Percentiles rank a stretch among this genome's conserved stretches.
Evolutionary conservation across 2,888 invertebrate species (phyloP).

Genomic region (Lithophane leautieri): DNA sequence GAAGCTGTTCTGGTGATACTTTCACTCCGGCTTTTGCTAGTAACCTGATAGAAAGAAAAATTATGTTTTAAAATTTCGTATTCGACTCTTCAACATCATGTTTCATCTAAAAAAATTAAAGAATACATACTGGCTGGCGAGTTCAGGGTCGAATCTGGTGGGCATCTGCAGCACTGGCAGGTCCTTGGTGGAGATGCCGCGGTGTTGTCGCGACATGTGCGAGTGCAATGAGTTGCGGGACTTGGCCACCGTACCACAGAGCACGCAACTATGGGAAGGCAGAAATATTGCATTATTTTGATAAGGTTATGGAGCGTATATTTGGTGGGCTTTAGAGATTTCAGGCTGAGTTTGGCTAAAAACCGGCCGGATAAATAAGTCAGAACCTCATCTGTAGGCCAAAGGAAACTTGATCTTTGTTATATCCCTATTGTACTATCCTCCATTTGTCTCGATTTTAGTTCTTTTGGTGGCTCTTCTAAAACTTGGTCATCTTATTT

Average conservation of each 20-base stretch:
- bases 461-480: not conserved
- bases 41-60: slow-evolving; percentile 87
- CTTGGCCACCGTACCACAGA: slow-evolving; percentile 98
- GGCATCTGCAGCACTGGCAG: slow-evolving; percentile 98
- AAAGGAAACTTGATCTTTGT: not conserved
- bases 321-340: not conserved
- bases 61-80: not conserved
- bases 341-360: not conserved
- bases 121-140: slow-evolving; percentile 93
- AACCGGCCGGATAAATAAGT: not conserved
- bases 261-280: slow-evolving; percentile 92
- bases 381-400: not conserved
- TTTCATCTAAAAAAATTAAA: not conserved
- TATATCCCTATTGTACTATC: not conserved
- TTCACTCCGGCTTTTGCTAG: slow-evolving; percentile 97
- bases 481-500: not conserved
- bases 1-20: slow-evolving; percentile 95
- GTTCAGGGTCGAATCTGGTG: slow-evolving; percentile 96
- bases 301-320: not conserved
- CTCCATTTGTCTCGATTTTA: not conserved
- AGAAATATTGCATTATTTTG: not conserved
- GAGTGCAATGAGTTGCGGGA: slow-evolving; percentile 97
- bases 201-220: slow-evolving; percentile 98
- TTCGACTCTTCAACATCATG: not conserved
- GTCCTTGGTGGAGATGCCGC: slow-evolving; percentile 98